Evolutionary conservation across 2,113 vertebrate genomes (phyloP).

Genomic region (Pollimyrus isidori): DNA sequence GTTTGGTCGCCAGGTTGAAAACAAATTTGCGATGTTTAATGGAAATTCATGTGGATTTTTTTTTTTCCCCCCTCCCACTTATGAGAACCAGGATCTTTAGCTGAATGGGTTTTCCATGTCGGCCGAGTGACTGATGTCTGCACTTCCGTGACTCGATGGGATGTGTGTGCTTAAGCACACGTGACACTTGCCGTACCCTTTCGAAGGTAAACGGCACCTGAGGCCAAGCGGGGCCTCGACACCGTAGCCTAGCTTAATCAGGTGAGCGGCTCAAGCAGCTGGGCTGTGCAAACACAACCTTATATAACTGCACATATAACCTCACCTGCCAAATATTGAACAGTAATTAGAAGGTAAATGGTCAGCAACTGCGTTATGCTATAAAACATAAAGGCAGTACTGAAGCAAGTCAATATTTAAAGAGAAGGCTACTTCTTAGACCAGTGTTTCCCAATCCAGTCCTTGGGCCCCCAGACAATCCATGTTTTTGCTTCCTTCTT

Average conservation of each 20-base stretch:
- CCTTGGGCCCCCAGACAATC: neutral
- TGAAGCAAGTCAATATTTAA: neutral
- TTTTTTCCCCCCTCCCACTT: too few species aligned
- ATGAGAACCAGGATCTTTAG: neutral
- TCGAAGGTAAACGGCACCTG: neutral
- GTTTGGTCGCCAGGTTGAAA: neutral
- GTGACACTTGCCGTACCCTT: neutral
- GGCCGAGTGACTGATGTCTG: neutral
- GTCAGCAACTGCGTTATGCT: neutral
- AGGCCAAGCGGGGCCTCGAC: neutral
- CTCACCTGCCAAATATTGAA: constrained; percentile 10
- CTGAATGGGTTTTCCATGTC: neutral
- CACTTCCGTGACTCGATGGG: neutral
- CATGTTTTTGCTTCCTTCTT: neutral
- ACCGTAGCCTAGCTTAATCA: neutral
- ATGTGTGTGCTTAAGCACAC: neutral
- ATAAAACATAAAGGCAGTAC: neutral
- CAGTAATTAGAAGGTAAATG: neutral
- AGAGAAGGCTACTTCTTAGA: too few species aligned
- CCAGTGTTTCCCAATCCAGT: neutral
- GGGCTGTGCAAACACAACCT: neutral
- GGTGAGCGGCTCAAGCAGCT: neutral
- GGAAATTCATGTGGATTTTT: neutral
- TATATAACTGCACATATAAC: neutral
- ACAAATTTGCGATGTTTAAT: neutral